Percentiles rank a stretch among this genome's conserved stretches.
These are phyloP conservation scores for Heliconius erato DNA, from an alignment of 2,888 invertebrate genomes.

Conservation along the genomic window DNA sequence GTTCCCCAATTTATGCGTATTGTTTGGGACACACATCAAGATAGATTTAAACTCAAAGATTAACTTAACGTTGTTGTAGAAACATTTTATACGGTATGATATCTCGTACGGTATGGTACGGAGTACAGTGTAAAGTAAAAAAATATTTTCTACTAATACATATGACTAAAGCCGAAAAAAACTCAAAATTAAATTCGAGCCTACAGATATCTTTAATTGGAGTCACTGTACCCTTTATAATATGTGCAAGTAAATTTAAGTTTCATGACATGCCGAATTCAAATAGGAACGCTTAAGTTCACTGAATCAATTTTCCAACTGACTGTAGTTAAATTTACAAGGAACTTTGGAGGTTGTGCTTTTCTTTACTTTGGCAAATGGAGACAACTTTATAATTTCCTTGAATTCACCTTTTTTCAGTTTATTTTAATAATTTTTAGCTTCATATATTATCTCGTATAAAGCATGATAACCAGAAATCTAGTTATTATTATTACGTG, in stretches of 20 bases:
- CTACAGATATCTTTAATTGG: neutral
- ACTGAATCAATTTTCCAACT: neutral
- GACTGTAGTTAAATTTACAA: slow-evolving; percentile 13
- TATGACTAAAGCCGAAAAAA: too few relatives aligned
- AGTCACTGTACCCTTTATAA: neutral
- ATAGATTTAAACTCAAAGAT: neutral
- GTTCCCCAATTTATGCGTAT: neutral
- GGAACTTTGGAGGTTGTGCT: neutral
- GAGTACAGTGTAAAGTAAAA: too few relatives aligned
- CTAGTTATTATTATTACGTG: neutral
- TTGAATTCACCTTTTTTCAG: neutral
- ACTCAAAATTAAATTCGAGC: neutral
- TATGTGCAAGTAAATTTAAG: neutral
- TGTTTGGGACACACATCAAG: too few relatives aligned
- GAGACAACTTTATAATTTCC: neutral
- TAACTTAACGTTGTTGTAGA: neutral
- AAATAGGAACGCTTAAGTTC: neutral
- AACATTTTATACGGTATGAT: neutral
- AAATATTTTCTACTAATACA: too few relatives aligned
- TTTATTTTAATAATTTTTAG: neutral
- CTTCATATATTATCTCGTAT: neutral
- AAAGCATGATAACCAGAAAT: neutral
- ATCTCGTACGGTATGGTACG: too few relatives aligned
- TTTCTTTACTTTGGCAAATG: slow-evolving; percentile 5
- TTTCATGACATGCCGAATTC: neutral